Evolutionary conservation across 2,888 invertebrate species (phyloP), one percentile per base, ranked within the genome.

Genomic region (Nebria brevicollis): DNA sequence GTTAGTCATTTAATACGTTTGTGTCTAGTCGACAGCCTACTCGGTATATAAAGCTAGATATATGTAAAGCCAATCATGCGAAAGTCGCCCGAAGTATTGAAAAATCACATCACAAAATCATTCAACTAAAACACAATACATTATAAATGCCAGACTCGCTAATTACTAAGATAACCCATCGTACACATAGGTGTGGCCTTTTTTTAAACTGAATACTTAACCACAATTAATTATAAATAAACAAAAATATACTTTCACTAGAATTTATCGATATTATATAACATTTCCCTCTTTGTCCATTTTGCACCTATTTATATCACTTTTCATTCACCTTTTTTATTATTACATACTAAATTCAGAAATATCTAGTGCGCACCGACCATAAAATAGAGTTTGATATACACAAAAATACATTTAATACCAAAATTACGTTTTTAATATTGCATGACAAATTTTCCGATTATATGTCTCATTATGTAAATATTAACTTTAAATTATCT

Each of bases 71-170:
- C 25, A 26, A 72, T 42, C 34, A 68, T 68, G 26, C 26, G 54
- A 54, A 54, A 54, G 54, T 54, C 54, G 54, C 54, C 54, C 54
- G 54, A 54, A 54, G 54, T 54, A 54, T 54, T 6, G 7, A 54
- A 54, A 54, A 54, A 54, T 54, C 54, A 54, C 54, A 54, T 54
- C 54, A 54, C 54, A 70, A 70, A 70, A 26, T 25, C 70, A 70
- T 15, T 70, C 70, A 70, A 70, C 26, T 70, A 70, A 70, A 70
- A 70, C 70, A 70, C 70, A 70, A 70, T 70, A 70, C 70, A 70
- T 54, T 54, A 70, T 70, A 70, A 70, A 70, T 70, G 34, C 70
- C 34, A 70, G 20, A 70, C 20, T 25, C 54, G 54, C 54, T 54
- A 54, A 54, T 54, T 54, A 54, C 54, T 7, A 54, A 54, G 54